A percentile compares a stretch with the other conserved stretches of the same genome.
phyloP scores from a whole-genome alignment of 1,140 invertebrate species.

The Venturia canescens region DNA sequence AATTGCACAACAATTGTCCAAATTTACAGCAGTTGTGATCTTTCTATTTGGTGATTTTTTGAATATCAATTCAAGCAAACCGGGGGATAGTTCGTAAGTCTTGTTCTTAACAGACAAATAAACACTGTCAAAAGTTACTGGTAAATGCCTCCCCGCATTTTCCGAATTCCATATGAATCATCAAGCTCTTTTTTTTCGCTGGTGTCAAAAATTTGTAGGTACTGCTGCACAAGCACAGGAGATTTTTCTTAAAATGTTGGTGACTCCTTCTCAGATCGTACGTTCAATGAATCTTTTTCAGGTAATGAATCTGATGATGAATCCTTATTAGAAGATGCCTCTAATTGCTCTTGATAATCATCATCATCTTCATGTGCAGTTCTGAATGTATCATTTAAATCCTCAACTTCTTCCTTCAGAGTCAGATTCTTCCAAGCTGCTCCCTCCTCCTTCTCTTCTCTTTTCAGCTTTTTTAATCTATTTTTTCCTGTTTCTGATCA shows the following conservation, averaged over 20 bases:
- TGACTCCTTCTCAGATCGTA: too few relatives aligned
- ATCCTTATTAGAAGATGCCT: too few relatives aligned
- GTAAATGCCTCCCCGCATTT: not conserved
- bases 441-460: too few relatives aligned
- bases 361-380: too few relatives aligned
- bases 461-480: too few relatives aligned
- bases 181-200: not conserved
- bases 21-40: constrained; percentile 15
- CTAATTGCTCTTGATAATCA: too few relatives aligned
- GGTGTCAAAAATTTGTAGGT: constrained; percentile 4
- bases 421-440: too few relatives aligned
- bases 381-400: too few relatives aligned
- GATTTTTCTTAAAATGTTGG: too few relatives aligned
- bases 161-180: constrained; percentile 13
- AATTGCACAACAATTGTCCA: constrained; percentile 28
- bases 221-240: not conserved
- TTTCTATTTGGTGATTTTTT: constrained; percentile 17
- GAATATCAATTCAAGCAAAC: constrained; percentile 32
- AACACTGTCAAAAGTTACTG: constrained; percentile 5
- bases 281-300: too few relatives aligned
- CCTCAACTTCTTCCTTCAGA: too few relatives aligned
- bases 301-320: too few relatives aligned
- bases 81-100: not conserved
- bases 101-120: not conserved
- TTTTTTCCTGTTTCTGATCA: not conserved